Evolutionary conservation across 2,797 vertebrate species (phyloP).

Genomic region (Centropyge bicolor): DNA sequence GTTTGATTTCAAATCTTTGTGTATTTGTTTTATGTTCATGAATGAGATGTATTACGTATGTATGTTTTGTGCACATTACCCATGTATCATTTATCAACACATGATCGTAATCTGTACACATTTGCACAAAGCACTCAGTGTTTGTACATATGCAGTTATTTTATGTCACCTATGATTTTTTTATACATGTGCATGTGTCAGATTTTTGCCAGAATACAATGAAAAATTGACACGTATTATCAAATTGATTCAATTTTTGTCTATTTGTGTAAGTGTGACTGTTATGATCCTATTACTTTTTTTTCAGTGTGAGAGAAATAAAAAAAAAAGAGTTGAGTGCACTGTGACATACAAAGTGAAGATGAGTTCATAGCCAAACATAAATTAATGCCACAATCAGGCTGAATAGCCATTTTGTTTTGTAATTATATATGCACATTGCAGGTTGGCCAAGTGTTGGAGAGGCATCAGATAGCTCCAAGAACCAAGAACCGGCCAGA

Average conservation of each 20-base stretch:
- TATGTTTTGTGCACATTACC: slow-evolving; percentile 86
- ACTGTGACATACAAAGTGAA: slow-evolving; percentile 36
- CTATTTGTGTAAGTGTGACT: slow-evolving; percentile 69
- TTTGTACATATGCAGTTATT: slow-evolving; percentile 86
- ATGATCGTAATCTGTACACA: slow-evolving; percentile 87
- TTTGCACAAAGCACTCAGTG: slow-evolving; percentile 88
- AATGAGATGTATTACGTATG: slow-evolving; percentile 77
- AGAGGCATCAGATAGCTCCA: neutral
- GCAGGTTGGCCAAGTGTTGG: neutral
- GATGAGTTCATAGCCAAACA: slow-evolving; percentile 7
- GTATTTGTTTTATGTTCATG: slow-evolving; percentile 83
- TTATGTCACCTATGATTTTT: slow-evolving; percentile 81
- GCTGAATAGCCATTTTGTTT: slow-evolving; percentile 6
- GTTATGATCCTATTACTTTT: slow-evolving; percentile 60
- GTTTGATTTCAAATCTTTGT: slow-evolving; percentile 70
- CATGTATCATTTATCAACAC: slow-evolving; percentile 85
- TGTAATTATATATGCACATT: slow-evolving; percentile 4
- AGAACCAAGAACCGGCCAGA: no score
- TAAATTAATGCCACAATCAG: neutral
- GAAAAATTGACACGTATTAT: slow-evolving; percentile 73
- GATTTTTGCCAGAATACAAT: slow-evolving; percentile 82
- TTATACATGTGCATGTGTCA: slow-evolving; percentile 85
- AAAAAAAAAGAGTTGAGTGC: slow-evolving; percentile 59
- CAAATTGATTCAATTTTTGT: slow-evolving; percentile 71
- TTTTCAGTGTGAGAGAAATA: slow-evolving; percentile 72